Evolutionary conservation across 2,113 vertebrate species (phyloP).

Genomic region (Bufo gargarizans): DNA sequence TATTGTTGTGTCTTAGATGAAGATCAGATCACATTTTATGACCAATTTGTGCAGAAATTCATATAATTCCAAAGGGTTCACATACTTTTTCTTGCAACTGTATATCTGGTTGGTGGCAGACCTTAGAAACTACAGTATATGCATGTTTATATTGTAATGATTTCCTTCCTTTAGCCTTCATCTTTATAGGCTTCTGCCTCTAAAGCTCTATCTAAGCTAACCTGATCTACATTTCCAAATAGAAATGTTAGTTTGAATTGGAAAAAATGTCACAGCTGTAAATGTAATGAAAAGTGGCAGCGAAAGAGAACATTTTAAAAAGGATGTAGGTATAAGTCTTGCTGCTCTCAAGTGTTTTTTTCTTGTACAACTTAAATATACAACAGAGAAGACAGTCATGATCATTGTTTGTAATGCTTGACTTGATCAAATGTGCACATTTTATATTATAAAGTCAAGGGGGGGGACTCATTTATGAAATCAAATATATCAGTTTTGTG

Average conservation of each 20-base stretch:
- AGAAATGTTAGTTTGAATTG: not conserved
- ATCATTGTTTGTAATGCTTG: not conserved
- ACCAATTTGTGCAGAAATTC: no score
- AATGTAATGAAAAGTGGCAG: slow-evolving; percentile 9
- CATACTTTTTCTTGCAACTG: no score
- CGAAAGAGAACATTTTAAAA: not conserved
- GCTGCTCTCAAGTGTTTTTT: not conserved
- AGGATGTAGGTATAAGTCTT: not conserved
- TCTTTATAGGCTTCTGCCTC: not conserved
- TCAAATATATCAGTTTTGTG: no score
- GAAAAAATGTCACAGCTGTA: slow-evolving; percentile 15
- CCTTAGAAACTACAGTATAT: not conserved
- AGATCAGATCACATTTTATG: no score
- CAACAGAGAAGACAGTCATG: not conserved
- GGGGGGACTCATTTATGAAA: no score
- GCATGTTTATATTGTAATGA: slow-evolving; percentile 37
- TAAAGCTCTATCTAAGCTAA: not conserved
- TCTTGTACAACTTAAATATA: not conserved
- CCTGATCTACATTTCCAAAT: not conserved
- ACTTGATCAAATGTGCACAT: not conserved
- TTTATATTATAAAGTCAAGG: not conserved
- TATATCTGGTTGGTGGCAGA: not conserved
- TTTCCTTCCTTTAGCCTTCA: not conserved
- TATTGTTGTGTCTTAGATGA: no score
- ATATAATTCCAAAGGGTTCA: no score